Percentiles rank a stretch among this genome's conserved stretches.
These are phyloP conservation scores for Acholoe squamosa DNA, from an alignment of 2,888 invertebrate species.

Conservation along the genomic window DNA sequence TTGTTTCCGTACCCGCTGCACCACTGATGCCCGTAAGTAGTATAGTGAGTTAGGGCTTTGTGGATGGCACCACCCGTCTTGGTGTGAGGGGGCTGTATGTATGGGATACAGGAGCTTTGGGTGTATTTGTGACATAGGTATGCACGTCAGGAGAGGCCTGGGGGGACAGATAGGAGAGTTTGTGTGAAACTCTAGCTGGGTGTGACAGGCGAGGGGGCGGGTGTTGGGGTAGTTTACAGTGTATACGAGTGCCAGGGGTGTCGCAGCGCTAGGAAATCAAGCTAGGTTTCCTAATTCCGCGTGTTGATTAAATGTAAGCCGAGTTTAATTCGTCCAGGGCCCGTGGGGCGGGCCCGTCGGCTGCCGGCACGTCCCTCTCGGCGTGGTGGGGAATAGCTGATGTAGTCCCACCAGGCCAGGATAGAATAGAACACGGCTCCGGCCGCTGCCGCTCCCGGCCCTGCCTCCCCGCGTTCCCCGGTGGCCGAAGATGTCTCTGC, in stretches of 20 bases:
- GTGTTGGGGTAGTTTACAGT: background rate
- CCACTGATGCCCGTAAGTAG: background rate
- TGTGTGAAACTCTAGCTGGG: background rate
- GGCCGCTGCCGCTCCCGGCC: background rate
- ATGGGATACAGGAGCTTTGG: background rate
- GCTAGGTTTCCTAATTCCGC: constrained; percentile 57
- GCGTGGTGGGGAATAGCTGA: background rate
- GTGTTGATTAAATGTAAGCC: constrained; percentile 59
- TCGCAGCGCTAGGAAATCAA: constrained; percentile 13
- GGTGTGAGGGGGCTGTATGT: background rate
- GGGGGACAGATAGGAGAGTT: background rate
- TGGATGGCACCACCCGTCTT: background rate
- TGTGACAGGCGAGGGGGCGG: background rate
- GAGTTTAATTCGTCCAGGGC: constrained; percentile 52
- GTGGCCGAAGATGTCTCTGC: background rate
- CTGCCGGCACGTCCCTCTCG: constrained; percentile 33
- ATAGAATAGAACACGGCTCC: background rate
- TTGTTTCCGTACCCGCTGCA: too few species aligned
- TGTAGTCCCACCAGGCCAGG: background rate
- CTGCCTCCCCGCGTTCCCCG: constrained; percentile 15
- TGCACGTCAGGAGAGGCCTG: background rate
- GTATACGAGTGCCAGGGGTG: background rate
- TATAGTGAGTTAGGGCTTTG: background rate
- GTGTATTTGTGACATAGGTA: background rate
- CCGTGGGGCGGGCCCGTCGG: background rate